A percentile compares a stretch with the other conserved stretches of the same genome.
Evolutionary conservation across 2,113 vertebrate genomes (phyloP).

Genomic region (Epinephelus moara): DNA sequence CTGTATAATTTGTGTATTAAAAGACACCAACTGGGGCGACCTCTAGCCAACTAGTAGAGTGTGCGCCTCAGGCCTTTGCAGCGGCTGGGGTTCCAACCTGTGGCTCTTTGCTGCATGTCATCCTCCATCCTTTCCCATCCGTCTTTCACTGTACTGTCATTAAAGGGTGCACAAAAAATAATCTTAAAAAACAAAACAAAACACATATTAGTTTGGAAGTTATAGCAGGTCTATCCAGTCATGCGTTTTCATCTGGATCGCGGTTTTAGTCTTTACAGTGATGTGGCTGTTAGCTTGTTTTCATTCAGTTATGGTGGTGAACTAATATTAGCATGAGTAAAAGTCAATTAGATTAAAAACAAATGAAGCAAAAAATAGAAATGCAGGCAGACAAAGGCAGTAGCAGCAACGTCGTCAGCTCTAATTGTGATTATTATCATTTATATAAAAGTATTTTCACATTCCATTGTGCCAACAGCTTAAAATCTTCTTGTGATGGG

Average conservation of each 20-base stretch:
- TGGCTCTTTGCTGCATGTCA: too few relatives aligned
- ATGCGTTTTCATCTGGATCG: not conserved
- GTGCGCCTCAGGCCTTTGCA: too few relatives aligned
- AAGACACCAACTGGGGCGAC: too few relatives aligned
- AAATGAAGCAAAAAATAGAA: not conserved
- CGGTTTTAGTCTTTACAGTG: not conserved
- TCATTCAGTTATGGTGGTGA: not conserved
- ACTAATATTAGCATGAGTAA: not conserved
- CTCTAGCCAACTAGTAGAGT: too few relatives aligned
- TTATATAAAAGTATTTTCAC: not conserved
- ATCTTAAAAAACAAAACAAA: too few relatives aligned
- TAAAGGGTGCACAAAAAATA: too few relatives aligned
- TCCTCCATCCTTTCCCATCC: too few relatives aligned
- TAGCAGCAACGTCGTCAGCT: not conserved
- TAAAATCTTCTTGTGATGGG: too few relatives aligned
- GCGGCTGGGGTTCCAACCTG: too few relatives aligned
- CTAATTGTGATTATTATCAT: not conserved
- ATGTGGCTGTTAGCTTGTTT: not conserved
- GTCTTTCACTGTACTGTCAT: too few relatives aligned
- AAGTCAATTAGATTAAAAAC: too few relatives aligned
- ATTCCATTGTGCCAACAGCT: not conserved
- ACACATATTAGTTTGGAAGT: not conserved
- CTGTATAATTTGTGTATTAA: too few relatives aligned
- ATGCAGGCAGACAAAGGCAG: not conserved
- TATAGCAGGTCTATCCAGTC: not conserved